Evolutionary conservation across 2,888 invertebrate genomes (phyloP), one percentile per base, ranked within the genome.

Genomic region (Coronaproctus castanopsis): DNA sequence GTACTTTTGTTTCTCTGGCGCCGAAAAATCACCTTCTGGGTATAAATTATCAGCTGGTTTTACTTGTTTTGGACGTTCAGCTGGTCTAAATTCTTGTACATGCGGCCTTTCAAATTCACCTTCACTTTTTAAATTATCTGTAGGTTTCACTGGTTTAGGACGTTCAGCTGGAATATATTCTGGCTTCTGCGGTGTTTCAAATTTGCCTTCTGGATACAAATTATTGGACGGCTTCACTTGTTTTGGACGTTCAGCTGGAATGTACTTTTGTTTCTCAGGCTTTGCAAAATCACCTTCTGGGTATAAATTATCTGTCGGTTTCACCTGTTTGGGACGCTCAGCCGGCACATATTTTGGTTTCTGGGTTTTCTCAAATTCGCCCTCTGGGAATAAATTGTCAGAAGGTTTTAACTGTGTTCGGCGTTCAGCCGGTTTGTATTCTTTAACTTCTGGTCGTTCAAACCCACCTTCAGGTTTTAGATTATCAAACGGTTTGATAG

Each of bases 261-360:
- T 64, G 55, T 68, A 67, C 59, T 69, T 63, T 57, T 63, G 63
- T 53, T 71, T 73, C 51, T 71, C 71, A 0, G 77, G 79, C 5
- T 72, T 66, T 63, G 77, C 75, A 67, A 79, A 78, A 60, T 68
- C 71, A 0, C 79, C 79, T 70, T 79, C 78, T 0, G 77, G 77
- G 57, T 69, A 70, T 1, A 80, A 67, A 64, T 79, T 78, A 64
- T 79, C 78, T 24, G 71, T 61, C 0, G 74, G 75, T 61, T 70
- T 73, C 23, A 68, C 72, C 64, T 73, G 72, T 65, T 69, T 69
- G 0, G 71, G 70, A 20, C 74, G 68, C 59, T 73, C 73, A 51
- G 69, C 71, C 19, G 71, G 71, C 2, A 59, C 51, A 54, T 62
- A 66, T 14, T 64, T 58, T 18, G 67, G 65, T 19, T 66, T 65